Base-by-base conservation (phyloP, 2,888 invertebrate species). In the Nesidiocoris tenuis region DNA sequence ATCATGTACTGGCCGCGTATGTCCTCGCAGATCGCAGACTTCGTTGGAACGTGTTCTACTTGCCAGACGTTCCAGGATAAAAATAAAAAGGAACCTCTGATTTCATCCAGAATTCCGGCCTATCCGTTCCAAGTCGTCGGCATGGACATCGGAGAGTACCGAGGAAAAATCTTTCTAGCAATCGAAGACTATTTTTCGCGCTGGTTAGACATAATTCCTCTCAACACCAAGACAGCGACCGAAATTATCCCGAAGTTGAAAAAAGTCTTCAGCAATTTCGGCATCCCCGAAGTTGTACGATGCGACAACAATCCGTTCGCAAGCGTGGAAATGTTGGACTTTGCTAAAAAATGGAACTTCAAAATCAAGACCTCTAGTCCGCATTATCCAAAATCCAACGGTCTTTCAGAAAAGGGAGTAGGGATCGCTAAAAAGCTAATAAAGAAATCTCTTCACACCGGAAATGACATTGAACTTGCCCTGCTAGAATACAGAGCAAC, bases 311-410 rank as follows among this genome's bases (percentile, higher is more conserved):
- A 71, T 24, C 61, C 71, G 3, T 71, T 71, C 2, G 1, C 2
- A 5, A 70, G 70, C 24, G 70, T 1, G 3, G 70, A 70, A 17
- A 70, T 70, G 70, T 1, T 59, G n/a, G 39, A 24, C 2, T 66
- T 66, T 17, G 66, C 66, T 12, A 66, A 66, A 12, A 2, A 2
- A 2, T 66, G 70, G 68, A n/a, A n/a, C n/a, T n/a, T n/a, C n/a
- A n/a, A n/a, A n/a, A n/a, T n/a, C n/a, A n/a, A n/a, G n/a, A n/a
- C 74, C 1, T 74, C 74, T 2, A 74, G 74, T 54, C 74, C 64
- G 1, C 63, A 25, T 39, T 74, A 74, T 24, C 74, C 74, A 64
- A 61, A 19, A 22, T 74, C 64, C 19, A 74, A 74, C 54, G 74
- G 74, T n/a, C 17, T 74, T 1, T 74, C 74, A 18, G 74, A 74